Evolutionary conservation across 2,797 vertebrate genomes (phyloP), one percentile per base, ranked within the genome.

Genomic region (Sebastes diploproa): DNA sequence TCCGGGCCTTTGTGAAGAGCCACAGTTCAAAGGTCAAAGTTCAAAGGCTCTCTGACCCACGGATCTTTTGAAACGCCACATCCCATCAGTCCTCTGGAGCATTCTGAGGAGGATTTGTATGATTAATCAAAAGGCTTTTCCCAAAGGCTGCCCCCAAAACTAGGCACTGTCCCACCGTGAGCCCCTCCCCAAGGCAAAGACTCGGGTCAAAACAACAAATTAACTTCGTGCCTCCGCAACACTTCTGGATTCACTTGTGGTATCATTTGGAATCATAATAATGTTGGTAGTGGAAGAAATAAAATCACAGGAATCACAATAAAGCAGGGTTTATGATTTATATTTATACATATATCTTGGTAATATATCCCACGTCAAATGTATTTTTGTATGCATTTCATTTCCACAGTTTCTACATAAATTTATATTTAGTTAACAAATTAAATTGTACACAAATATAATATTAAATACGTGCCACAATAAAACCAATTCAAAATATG

Each of bases 31-130:
- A 68, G 93, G 93, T 94, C 89, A 90, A 82, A 93, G 93, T 93
- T 95, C 88, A 93, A 90, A 91, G 88, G 89, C 86, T 92, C 87
- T 64, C 32, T 92, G 93, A 95, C 94, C 92, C 88, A 32, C 32
- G 46, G 82, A 82, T 89, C 92, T 94, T 94, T 94, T 94, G 83
- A 91, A 92, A 94, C 38, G 89, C 81, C 92, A 86, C 86, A 91
- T 94, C 93, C 87, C 88, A 92, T 95, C 92, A 92, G 91, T 78
- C 86, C 89, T 88, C 87, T 77, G 83, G 88, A 90, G 89, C 90
- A 90, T 87, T 90, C 64, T 69, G 81, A 66, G 80, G 79, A 83
- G 86, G 91, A 90, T 93, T 90, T 91, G 73, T 90, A 83, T 81
- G 87, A 94, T 91, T 87, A 91, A 93, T 94, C 85, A 91, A 91